phyloP scores from a whole-genome alignment of 2,888 invertebrate genomes.

The Cryptus armator region DNA sequence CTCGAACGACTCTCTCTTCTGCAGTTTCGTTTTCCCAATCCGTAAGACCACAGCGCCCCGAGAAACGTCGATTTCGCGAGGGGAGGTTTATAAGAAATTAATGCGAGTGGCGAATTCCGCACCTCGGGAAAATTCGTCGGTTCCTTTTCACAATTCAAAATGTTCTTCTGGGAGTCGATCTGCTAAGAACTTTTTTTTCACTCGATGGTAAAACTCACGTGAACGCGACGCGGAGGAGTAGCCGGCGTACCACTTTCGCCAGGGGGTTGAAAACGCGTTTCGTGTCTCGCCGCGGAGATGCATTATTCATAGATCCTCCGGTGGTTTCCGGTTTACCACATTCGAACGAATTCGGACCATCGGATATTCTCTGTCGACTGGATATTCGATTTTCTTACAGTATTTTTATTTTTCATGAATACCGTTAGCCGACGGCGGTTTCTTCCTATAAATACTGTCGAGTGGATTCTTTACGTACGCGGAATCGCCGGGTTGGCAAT shows the following conservation, averaged over 20 bases:
- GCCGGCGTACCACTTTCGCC: neutral
- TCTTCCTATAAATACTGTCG: neutral
- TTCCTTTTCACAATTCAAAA: conserved; percentile 29
- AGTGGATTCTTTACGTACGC: neutral
- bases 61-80: neutral
- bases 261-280: conserved; percentile 4
- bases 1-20: conserved; percentile 2
- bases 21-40: neutral
- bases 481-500: neutral
- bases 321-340: conserved; percentile 10
- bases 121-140: conserved; percentile 20
- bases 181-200: conserved; percentile 24
- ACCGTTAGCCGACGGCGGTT: neutral
- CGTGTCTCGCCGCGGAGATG: neutral
- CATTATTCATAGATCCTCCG: conserved; percentile 25
- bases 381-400: conserved; percentile 10
- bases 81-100: neutral
- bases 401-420: conserved; percentile 7
- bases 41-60: neutral
- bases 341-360: conserved; percentile 11
- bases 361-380: conserved; percentile 9
- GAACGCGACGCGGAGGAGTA: too few species aligned
- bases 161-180: conserved; percentile 15
- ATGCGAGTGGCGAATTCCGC: conserved; percentile 30
- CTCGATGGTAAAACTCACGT: neutral